A percentile compares a stretch with the other conserved stretches of the same genome.
Evolutionary conservation across 2,113 vertebrate genomes (phyloP).

Genomic region (Melanocharis versteri): DNA sequence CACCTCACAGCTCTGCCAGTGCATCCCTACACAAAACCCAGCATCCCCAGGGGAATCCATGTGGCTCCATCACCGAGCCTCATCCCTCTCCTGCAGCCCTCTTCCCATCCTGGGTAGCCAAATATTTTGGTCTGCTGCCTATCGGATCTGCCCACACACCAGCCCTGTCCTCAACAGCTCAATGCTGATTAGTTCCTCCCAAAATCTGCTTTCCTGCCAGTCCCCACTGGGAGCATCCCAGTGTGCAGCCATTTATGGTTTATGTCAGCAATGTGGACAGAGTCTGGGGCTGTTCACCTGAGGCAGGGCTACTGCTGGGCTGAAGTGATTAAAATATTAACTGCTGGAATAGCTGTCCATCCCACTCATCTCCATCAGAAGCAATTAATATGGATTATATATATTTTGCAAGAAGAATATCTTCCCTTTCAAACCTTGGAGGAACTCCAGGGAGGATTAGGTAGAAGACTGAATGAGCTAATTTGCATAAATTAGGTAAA

Average conservation of each 20-base stretch:
- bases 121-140: not conserved
- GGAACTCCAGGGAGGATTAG: conserved; percentile 72
- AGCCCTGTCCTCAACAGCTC: not conserved
- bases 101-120: not conserved
- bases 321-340: conserved; percentile 56
- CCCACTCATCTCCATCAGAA: conserved; percentile 62
- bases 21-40: not conserved
- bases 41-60: not conserved
- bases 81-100: not conserved
- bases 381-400: conserved; percentile 70
- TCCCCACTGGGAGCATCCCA: not conserved
- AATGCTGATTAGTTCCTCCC: accelerated
- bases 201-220: not conserved
- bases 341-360: conserved; percentile 29
- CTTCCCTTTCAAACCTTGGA: conserved; percentile 72
- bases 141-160: not conserved
- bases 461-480: conserved; percentile 66
- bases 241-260: not conserved
- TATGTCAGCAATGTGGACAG: not conserved
- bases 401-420: conserved; percentile 63
- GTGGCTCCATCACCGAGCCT: not conserved
- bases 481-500: conserved; percentile 77
- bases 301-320: conserved; percentile 15
- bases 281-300: not conserved
- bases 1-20: not conserved